phyloP scores from a whole-genome alignment of 2,113 vertebrate species.

The Ictalurus furcatus region DNA sequence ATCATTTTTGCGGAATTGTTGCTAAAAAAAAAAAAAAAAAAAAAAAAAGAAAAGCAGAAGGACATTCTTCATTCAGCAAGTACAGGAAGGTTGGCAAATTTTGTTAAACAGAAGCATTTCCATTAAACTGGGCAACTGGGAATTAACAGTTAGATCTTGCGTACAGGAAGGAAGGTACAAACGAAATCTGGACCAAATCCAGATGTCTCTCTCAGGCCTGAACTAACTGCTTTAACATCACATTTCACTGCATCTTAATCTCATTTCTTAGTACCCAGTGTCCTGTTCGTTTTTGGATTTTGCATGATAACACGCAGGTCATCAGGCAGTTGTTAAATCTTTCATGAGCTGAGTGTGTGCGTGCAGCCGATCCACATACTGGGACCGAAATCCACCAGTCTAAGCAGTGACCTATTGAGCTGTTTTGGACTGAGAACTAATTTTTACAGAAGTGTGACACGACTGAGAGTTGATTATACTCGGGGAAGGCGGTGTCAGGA shows the following conservation, averaged over 20 bases:
- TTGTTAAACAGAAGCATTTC: background rate
- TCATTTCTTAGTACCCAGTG: background rate
- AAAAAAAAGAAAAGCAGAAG: background rate
- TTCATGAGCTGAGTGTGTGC: background rate
- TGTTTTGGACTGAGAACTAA: conserved; percentile 9
- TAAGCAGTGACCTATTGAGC: background rate
- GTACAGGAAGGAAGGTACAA: background rate
- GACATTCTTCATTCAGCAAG: background rate
- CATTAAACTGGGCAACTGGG: background rate
- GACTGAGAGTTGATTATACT: background rate
- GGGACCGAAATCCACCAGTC: background rate
- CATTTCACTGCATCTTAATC: background rate
- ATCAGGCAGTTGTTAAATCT: background rate
- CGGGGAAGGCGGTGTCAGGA: background rate
- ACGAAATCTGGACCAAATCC: background rate
- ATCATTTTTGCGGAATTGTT: background rate
- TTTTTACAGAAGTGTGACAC: conserved; percentile 9
- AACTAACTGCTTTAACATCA: conserved; percentile 11
- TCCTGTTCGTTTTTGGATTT: background rate
- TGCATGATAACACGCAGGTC: background rate
- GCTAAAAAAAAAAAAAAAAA: background rate
- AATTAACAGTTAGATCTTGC: background rate
- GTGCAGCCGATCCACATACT: background rate
- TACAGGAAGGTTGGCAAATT: background rate
- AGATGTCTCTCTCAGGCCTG: background rate